Base-by-base conservation (phyloP, 1,140 invertebrate species). In the Tetragnatha versicolor region DNA sequence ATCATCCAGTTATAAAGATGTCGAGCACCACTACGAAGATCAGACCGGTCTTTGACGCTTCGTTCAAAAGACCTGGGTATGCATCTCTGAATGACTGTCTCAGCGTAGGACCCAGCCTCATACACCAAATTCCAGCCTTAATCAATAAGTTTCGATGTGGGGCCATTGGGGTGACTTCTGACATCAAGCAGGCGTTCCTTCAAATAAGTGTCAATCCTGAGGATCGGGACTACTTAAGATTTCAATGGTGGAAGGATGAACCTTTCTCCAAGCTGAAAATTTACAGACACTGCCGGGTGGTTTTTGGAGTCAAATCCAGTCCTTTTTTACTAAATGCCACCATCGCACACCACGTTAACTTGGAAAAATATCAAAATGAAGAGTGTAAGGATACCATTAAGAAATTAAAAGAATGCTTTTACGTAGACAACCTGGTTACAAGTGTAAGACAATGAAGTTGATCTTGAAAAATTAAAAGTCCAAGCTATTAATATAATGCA, bases 1-100 rank as follows among this genome's bases (percentile, higher is more conserved):
- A 85, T 42, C 7, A 31, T 70, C 35, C 79, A 5, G 82, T 83
- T 2, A 49, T 82, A 17, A 84, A 83, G 66, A 9, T 49, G 17
- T 76, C 83, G 20, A 45, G 69, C 4, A 78, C 14, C 2, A 61
- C 63, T 65, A 72, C 76, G 14, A 82, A 73, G 27, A 84, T 77
- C 17, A n/a, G 58, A 45, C 58, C 42, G 9, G 58, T 77, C 3
- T 77, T 63, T 42, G 73, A 77, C 31, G 60, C 58, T 22, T 65
- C 39, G 4, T 17, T 25, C 6, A 45, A 76, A 20, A 29, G 22
- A 12, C 20, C 39, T 12, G 47, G 68, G 22, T 35, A 3, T 0
- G 3, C 51, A 20, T 76, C 3, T 0, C 20, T 77, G 9, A 79
- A 79, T 31, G 55, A 79, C 5, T 61, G 51, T 31, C 60, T 79